Base-by-base conservation (phyloP, 2,113 vertebrate species). In the Oncorhynchus gorbuscha region DNA sequence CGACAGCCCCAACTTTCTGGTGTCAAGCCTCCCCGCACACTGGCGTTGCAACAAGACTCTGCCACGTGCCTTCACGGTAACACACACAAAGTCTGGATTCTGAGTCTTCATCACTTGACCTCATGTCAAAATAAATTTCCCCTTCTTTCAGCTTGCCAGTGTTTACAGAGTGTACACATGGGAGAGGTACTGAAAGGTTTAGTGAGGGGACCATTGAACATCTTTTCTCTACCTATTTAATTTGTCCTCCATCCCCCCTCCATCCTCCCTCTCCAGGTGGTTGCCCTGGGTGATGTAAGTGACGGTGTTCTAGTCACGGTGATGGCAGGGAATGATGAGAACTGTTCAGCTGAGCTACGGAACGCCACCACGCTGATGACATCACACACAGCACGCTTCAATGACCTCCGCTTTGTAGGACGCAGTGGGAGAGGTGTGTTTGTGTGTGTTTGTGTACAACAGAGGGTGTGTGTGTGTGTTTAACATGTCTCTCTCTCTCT, bases 271-370 rank as follows among this genome's bases (percentile, higher is more conserved):
- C 76, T 7, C 48, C 93, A 97, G 98, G 97, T 99, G 87, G 95
- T 99, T 80, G 95, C 96, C 81, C 90, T 99, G 2, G 95, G 96
- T 89, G 94, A 96, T 76, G 96, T 99, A 76, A 93, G 97, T 11
- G 97, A 99, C 68, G 97, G 97, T 1, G 97, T 96, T 0, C 94
- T 96, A 82, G 97, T 99, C 85, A 98, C 95, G 0, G 95, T 99
- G 89, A 99, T 99, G 98, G 97, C 98, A 48, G 98, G 98, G 51
- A 99, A 99, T 0, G 97, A 99, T 7, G 97, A 99, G 90, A 99
- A 99, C 92, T 95, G 95, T 85, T 97, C 95, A n/a, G 97, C 96
- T 0, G 98, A 99, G 89, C 95, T 99, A 75, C 95, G 97, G 14
- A 99, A 99, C 1, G 97, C 97, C 74, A 97, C 96, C 3, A 93